Conservation (phyloP, 1,140 invertebrate genomes). For the Drosophila miranda region DNA sequence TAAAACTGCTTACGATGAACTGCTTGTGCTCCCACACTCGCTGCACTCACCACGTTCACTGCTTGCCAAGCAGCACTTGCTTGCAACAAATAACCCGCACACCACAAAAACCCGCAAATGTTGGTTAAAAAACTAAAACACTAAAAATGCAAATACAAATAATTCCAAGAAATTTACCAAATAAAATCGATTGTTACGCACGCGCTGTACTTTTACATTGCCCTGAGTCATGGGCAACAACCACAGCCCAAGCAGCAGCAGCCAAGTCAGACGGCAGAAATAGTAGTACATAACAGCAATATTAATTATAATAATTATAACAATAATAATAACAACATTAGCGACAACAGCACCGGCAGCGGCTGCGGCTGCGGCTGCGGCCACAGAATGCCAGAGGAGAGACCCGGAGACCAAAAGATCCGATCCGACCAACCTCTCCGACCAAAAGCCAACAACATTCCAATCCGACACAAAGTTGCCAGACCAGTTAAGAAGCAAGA, state of each 20-base stretch:
- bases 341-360: slow-evolving; percentile 33
- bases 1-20: too few relatives aligned
- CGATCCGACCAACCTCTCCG: too few relatives aligned
- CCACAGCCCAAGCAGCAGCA: slow-evolving; percentile 16
- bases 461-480: slow-evolving; percentile 71
- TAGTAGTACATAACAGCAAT: slow-evolving; percentile 28
- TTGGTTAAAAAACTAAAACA: slow-evolving; percentile 4
- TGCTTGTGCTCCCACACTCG: too few relatives aligned
- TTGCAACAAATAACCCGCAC: too few relatives aligned
- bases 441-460: slow-evolving; percentile 73
- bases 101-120: too few relatives aligned
- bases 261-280: slow-evolving; percentile 25
- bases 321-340: slow-evolving; percentile 34
- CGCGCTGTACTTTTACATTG: slow-evolving; percentile 25
- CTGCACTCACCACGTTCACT: too few relatives aligned
- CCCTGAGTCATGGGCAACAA: slow-evolving; percentile 28
- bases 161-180: slow-evolving; percentile 25
- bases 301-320: slow-evolving; percentile 31
- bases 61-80: too few relatives aligned
- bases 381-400: slow-evolving; percentile 8
- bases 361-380: neutral
- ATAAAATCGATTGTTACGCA: slow-evolving; percentile 52
- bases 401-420: slow-evolving; percentile 8
- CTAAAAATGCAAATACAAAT: neutral
- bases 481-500: slow-evolving; percentile 67